Conservation (phyloP, 2,888 invertebrate genomes). For the Argyresthia goedartella region DNA sequence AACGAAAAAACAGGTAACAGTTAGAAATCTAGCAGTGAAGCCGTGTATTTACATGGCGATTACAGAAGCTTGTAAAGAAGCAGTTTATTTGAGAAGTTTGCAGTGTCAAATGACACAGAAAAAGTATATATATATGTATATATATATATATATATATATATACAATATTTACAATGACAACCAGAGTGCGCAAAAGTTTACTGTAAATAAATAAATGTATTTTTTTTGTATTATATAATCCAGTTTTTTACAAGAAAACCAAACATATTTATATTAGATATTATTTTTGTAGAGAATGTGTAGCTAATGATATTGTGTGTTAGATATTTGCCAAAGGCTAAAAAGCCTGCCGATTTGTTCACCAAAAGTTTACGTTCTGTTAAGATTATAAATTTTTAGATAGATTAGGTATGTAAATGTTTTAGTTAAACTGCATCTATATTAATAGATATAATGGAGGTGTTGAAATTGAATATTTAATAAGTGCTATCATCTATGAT, state of each 20-base stretch:
- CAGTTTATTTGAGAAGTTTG: not conserved
- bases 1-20: not conserved
- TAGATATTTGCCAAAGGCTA: conserved; percentile 8
- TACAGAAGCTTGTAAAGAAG: not conserved
- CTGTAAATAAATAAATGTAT: too few species aligned
- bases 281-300: conserved; percentile 6
- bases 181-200: not conserved
- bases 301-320: conserved; percentile 8
- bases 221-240: too few species aligned
- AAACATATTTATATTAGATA: too few species aligned
- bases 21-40: not conserved
- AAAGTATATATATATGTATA: too few species aligned
- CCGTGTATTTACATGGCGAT: not conserved
- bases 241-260: not conserved
- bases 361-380: too few species aligned
- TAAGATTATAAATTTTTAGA: not conserved
- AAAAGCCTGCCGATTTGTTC: conserved; percentile 8
- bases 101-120: not conserved
- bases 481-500: too few species aligned
- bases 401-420: not conserved
- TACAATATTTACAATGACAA: not conserved
- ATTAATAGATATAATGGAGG: too few species aligned
- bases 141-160: too few species aligned
- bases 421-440: too few species aligned
- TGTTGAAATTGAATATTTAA: too few species aligned